These are phyloP conservation scores for Atherinomorus stipes DNA, from an alignment of 2,113 vertebrate species.

Conservation along the genomic window DNA sequence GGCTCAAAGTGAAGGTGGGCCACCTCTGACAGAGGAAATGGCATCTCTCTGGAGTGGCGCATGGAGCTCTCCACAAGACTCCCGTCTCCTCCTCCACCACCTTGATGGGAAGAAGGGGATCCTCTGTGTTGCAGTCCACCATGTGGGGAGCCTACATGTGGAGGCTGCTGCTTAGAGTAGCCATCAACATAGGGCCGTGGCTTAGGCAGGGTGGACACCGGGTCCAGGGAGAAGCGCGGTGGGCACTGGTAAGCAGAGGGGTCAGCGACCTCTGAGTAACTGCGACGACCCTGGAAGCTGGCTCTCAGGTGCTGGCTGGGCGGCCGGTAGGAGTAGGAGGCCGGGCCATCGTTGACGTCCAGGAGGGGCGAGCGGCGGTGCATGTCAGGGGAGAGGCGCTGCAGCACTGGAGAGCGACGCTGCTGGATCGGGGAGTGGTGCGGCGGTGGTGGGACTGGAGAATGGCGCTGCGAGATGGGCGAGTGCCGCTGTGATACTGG, in stretches of 20 bases:
- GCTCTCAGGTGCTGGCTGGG: constrained; percentile 92
- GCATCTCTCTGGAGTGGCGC: constrained; percentile 86
- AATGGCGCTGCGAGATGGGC: constrained; percentile 83
- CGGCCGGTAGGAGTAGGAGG: constrained; percentile 88
- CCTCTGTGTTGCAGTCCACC: constrained; percentile 71
- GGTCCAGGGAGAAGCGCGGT: constrained; percentile 89
- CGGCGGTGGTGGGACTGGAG: constrained; percentile 78
- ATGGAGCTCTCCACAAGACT: constrained; percentile 76
- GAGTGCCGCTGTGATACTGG: constrained; percentile 90
- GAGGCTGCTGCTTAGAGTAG: constrained; percentile 83
- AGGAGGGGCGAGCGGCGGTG: constrained; percentile 84
- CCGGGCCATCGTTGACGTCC: constrained; percentile 85
- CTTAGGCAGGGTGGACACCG: constrained; percentile 92
- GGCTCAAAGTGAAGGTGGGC: constrained; percentile 89
- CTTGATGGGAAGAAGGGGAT: constrained; percentile 64
- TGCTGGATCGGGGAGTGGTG: constrained; percentile 87
- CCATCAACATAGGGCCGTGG: constrained; percentile 89
- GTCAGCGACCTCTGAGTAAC: constrained; percentile 94
- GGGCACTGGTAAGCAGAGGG: constrained; percentile 90
- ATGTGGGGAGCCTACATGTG: constrained; percentile 63
- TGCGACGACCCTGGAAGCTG: constrained; percentile 94
- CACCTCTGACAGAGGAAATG: constrained; percentile 91
- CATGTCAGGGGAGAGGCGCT: constrained; percentile 86
- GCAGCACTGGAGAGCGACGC: constrained; percentile 87
- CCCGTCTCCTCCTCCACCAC: constrained; percentile 66